These are phyloP conservation scores for Heliconius ismenius DNA, from an alignment of 2,888 invertebrate species.

Conservation along the genomic window DNA sequence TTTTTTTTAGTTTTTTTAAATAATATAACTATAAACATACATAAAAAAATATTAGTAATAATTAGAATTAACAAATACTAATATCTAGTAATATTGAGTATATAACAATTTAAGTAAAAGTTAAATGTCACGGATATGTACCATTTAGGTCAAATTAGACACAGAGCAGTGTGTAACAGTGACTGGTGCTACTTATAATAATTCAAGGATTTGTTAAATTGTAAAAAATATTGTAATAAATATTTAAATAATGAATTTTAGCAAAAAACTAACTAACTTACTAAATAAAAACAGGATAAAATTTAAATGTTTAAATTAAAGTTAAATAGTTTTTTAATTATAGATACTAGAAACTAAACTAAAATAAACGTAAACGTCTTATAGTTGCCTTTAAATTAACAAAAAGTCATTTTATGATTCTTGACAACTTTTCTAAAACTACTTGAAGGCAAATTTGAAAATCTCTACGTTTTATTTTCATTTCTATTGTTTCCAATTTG, in stretches of 20 bases:
- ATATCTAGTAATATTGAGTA: background rate
- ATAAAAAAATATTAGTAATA: no score
- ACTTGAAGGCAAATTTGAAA: no score
- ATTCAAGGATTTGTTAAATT: constrained; percentile 15
- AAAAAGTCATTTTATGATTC: no score
- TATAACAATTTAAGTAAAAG: constrained; percentile 8
- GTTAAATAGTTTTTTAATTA: background rate
- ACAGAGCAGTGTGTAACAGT: constrained; percentile 21
- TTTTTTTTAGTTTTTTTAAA: no score
- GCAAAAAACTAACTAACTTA: no score
- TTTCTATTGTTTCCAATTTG: no score
- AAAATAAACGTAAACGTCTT: background rate
- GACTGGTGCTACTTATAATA: constrained; percentile 9
- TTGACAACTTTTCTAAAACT: no score
- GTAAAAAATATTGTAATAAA: constrained; percentile 16
- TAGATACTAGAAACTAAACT: background rate
- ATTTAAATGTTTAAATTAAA: background rate
- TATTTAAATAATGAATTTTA: constrained; percentile 19
- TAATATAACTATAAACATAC: no score
- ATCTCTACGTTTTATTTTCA: no score
- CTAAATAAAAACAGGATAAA: background rate
- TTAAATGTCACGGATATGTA: constrained; percentile 27
- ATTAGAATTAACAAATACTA: background rate
- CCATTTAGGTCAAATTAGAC: constrained; percentile 28
- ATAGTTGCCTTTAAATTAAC: background rate